phyloP scores from a whole-genome alignment of 2,888 invertebrate species.

The Drosophila lacicola region DNA sequence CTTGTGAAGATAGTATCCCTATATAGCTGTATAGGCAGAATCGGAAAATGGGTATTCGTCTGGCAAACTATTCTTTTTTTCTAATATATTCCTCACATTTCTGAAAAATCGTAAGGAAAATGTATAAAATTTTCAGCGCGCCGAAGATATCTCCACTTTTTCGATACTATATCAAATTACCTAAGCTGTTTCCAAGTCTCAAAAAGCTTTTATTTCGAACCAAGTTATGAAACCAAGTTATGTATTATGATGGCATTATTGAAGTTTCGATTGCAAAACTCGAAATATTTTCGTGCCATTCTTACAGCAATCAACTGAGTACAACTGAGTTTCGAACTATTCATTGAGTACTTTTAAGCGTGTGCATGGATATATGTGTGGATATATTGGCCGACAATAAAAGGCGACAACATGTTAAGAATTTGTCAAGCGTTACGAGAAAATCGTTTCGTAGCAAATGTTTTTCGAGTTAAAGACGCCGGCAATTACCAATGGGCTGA shows the following conservation, averaged over 20 bases:
- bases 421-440: slow-evolving; percentile 84
- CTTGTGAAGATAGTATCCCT: no score
- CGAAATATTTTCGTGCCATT: neutral
- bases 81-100: no score
- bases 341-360: neutral
- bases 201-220: neutral
- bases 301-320: neutral
- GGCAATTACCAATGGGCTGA: slow-evolving; percentile 74
- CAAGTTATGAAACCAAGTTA: neutral
- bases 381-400: slow-evolving; percentile 44
- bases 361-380: slow-evolving; percentile 11
- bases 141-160: no score
- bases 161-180: no score
- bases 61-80: no score
- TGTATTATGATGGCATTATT: no score
- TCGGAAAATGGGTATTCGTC: no score
- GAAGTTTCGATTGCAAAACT: neutral
- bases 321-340: neutral
- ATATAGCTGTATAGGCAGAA: no score
- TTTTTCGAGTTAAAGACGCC: slow-evolving; percentile 48
- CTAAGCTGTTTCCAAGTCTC: no score
- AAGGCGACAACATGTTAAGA: slow-evolving; percentile 71
- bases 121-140: no score
- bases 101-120: no score
- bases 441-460: slow-evolving; percentile 75